phyloP scores from a whole-genome alignment of 2,113 vertebrate species.

The Vombatus ursinus region DNA sequence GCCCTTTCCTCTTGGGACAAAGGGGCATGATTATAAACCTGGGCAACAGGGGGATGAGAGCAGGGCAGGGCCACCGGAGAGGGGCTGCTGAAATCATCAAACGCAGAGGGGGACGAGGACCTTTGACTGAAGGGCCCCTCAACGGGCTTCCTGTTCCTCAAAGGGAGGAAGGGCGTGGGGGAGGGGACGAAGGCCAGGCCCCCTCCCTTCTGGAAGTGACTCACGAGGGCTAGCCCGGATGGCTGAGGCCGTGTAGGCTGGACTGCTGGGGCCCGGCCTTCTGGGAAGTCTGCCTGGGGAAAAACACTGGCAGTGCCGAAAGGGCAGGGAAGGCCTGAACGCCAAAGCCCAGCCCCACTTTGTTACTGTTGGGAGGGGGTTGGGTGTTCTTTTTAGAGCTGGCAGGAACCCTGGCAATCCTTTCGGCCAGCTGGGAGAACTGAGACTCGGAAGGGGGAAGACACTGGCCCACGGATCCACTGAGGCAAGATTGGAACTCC shows the following conservation, averaged over 20 bases:
- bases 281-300: too few species aligned
- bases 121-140: not conserved
- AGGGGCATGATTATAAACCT: not conserved
- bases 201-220: not conserved
- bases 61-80: not conserved
- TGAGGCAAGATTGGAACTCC: not conserved
- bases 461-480: not conserved
- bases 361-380: too few species aligned
- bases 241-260: too few species aligned
- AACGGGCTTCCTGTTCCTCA: not conserved
- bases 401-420: not conserved
- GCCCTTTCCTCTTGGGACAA: not conserved
- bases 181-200: not conserved
- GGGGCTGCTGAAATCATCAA: not conserved
- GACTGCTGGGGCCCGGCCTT: too few species aligned
- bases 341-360: not conserved
- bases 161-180: not conserved
- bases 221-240: too few species aligned
- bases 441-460: not conserved
- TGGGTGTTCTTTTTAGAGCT: not conserved
- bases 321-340: not conserved
- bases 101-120: not conserved
- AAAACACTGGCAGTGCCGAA: too few species aligned
- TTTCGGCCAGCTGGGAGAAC: not conserved
- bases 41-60: not conserved